Base-by-base conservation (phyloP, 2,113 vertebrate genomes). In the Pluvialis apricaria region DNA sequence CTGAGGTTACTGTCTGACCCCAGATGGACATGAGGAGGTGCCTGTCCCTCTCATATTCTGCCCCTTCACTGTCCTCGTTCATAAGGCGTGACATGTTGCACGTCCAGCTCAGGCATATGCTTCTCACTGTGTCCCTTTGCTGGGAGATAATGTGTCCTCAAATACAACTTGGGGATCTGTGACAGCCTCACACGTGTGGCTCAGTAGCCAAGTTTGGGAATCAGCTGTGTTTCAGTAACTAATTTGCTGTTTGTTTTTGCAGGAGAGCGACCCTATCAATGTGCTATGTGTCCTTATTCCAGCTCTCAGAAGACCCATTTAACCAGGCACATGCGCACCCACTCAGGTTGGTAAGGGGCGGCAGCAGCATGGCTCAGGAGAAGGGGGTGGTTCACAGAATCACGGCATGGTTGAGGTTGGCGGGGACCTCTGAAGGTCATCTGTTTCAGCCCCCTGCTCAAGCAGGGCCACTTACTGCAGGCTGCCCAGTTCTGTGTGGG, bases 221-320 rank as follows among this genome's bases (percentile, higher is more conserved):
- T 49, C 14, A 9, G 16, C 49, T 57, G 70, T 79, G n/a, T 88
- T 72, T 91, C 65, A 62, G 18, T 82, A 38, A 82, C 79, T 79
- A 34, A 90, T 78, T 22, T 73, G 29, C 15, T 89, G 61, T 86
- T 94, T 97, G 54, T 97, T 86, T 92, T 97, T 93, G 10, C 97
- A 99, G 99, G 99, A 92, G 99, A 99, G 54, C 98, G 99, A 52
- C 99, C 99, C 4, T 99, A 99, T 96, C 99, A 98, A 29, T 99
- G 99, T 97, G 97, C 98, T 5, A 99, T 99, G 98, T 99, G 99
- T 90, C 98, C 99, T 87, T 99, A 99, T 38, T 99, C 99, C 91
- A 99, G 99, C 92, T 99, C 99, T 44, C 99, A 99, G 98, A 99
- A 99, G 98, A 99, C 99, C 20, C 99, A 99, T 94, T 98, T 99